Evolutionary conservation across 1,140 invertebrate genomes (phyloP), one percentile per base, ranked within the genome.

Genomic region (Diorhabda elongata): DNA sequence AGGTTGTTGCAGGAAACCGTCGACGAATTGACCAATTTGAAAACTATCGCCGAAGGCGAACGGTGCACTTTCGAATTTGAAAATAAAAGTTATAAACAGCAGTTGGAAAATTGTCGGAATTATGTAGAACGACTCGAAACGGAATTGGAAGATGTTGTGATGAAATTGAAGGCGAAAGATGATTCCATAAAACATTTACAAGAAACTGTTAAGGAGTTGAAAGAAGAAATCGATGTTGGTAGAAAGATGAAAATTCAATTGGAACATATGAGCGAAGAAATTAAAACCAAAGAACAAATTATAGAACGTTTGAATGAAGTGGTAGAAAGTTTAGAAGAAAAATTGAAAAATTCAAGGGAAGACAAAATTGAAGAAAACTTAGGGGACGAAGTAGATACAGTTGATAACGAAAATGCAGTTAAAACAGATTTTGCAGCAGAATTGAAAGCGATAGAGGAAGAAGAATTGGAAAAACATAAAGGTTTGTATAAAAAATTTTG

Each of bases 21-120:
- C 6, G 61, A 69, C 61, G 64, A 69, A 44, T 44, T 73, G 26
- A 73, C 70, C 8, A 73, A 64, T 56, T 42, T 64, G 3, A 62
- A 71, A 66, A 71, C 65, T 44, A 52, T 69, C 8, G 11, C 59
- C 26, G 69, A 72, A 65, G 69, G 67, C 63, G 73, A 75, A 68
- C 71, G 71, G 58, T 71, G 64, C 43, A 68, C 56, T 47, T 44
- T 69, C 4, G 61, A 68, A 44, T 60, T 58, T 41, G 58, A 72
- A 41, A 9, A 71, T 44, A 70, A 66, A n/a, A 44, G 72, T 42
- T 67, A 60, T 52, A 41, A 52, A 44, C 52, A 61, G 26, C 56
- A 66, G 58, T 42, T 73, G 58, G 44, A 67, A 2, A 42, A 59
- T 57, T 9, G 61, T 9, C 41, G 58, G 43, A 63, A 64, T 62